Percentiles rank a stretch among this genome's conserved stretches.
Evolutionary conservation across 1,140 invertebrate genomes (phyloP).

Genomic region (Proctacanthus coquilletti): DNA sequence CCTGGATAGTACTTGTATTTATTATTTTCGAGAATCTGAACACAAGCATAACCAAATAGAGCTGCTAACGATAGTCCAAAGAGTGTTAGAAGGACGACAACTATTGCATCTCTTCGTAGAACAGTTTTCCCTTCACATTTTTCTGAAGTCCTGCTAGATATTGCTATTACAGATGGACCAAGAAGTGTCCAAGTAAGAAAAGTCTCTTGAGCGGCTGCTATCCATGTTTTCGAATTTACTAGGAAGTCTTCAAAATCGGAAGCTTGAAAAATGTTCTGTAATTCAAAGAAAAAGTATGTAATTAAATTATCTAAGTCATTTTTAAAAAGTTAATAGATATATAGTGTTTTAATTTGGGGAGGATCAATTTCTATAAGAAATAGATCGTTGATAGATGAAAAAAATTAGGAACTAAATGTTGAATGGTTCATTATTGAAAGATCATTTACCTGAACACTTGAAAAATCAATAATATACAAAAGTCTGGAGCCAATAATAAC

Average conservation of each 20-base stretch:
- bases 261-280: conserved; percentile 53
- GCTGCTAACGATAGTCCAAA: conserved; percentile 55
- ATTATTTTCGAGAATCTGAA: conserved; percentile 52
- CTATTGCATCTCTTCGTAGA: conserved; percentile 60
- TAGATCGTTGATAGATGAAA: too few relatives aligned
- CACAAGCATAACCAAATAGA: conserved; percentile 65
- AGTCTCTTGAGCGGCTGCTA: conserved; percentile 70
- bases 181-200: conserved; percentile 81
- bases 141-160: conserved; percentile 46
- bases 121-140: conserved; percentile 43
- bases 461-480: conserved; percentile 18
- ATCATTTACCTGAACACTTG: conserved; percentile 14
- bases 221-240: conserved; percentile 70
- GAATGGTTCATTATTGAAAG: neutral
- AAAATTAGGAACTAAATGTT: neutral
- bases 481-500: conserved; percentile 18
- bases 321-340: conserved; percentile 3
- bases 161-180: conserved; percentile 68
- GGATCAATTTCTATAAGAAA: too few relatives aligned
- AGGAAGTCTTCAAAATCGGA: conserved; percentile 73
- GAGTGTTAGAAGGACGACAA: conserved; percentile 64
- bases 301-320: conserved; percentile 7
- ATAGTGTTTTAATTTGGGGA: too few relatives aligned
- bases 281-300: conserved; percentile 43
- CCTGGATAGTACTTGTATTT: conserved; percentile 60